Percentiles rank a stretch among this genome's conserved stretches.
These are phyloP conservation scores for Subacronicta megacephala DNA, from an alignment of 2,888 invertebrate species.

Conservation along the genomic window DNA sequence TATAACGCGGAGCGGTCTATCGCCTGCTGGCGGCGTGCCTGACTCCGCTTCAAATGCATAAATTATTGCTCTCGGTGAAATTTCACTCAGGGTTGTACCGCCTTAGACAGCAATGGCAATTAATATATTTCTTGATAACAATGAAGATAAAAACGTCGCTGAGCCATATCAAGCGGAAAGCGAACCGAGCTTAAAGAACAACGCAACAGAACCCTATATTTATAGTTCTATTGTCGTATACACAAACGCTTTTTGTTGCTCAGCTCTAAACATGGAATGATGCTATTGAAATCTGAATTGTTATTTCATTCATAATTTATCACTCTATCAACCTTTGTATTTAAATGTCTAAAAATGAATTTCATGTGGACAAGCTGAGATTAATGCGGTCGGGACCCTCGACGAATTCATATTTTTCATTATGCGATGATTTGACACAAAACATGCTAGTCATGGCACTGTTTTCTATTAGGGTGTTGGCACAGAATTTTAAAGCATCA, in stretches of 20 bases:
- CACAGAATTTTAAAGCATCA: slow-evolving; percentile 63
- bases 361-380: slow-evolving; percentile 76
- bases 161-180: slow-evolving; percentile 73
- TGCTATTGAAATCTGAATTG: slow-evolving; percentile 71
- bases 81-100: slow-evolving; percentile 67
- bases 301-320: slow-evolving; percentile 87
- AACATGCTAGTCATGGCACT: slow-evolving; percentile 77
- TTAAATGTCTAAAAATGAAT: slow-evolving; percentile 80
- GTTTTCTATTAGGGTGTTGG: slow-evolving; percentile 73
- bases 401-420: slow-evolving; percentile 82
- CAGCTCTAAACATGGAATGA: slow-evolving; percentile 74
- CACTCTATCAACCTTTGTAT: slow-evolving; percentile 84
- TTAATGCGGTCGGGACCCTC: slow-evolving; percentile 73
- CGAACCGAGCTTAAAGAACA: slow-evolving; percentile 55
- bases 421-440: slow-evolving; percentile 82
- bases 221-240: slow-evolving; percentile 83
- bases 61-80: slow-evolving; percentile 69
- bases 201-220: slow-evolving; percentile 83
- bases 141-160: slow-evolving; percentile 70
- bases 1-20: slow-evolving; percentile 72
- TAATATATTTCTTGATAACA: slow-evolving; percentile 71
- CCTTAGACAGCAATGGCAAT: slow-evolving; percentile 66
- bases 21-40: slow-evolving; percentile 70
- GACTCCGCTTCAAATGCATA: slow-evolving; percentile 71
- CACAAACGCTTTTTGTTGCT: slow-evolving; percentile 78